phyloP scores from a whole-genome alignment of 2,113 vertebrate species.

The Ictalurus furcatus region DNA sequence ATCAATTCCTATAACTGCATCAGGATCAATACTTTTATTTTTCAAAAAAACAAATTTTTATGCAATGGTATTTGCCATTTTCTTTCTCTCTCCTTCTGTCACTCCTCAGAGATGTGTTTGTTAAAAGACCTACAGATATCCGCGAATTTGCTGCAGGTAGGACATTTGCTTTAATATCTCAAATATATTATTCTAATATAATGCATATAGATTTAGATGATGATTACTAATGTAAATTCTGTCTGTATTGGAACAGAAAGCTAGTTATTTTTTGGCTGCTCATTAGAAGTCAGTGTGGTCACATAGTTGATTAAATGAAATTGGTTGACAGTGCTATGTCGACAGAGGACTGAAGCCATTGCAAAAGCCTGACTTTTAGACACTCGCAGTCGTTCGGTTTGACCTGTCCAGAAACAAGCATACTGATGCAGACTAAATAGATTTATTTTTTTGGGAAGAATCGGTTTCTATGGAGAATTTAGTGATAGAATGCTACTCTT shows the following conservation, averaged over 20 bases:
- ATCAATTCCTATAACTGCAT: background rate
- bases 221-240: background rate
- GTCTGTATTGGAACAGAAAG: background rate
- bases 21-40: background rate
- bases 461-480: background rate
- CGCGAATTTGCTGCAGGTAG: conserved; percentile 72
- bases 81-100: background rate
- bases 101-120: conserved; percentile 64
- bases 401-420: background rate
- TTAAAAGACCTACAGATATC: conserved; percentile 68
- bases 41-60: background rate
- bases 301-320: background rate
- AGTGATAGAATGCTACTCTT: background rate
- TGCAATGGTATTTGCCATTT: background rate
- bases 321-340: background rate
- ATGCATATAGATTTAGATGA: background rate
- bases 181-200: background rate
- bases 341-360: background rate
- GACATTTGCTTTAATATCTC: background rate
- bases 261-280: background rate
- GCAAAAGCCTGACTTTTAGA: background rate
- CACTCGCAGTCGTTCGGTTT: background rate
- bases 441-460: background rate
- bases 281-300: background rate
- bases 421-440: background rate